Evolutionary conservation across 1,140 invertebrate species (phyloP).

Genomic region (Bombyx mandarina): DNA sequence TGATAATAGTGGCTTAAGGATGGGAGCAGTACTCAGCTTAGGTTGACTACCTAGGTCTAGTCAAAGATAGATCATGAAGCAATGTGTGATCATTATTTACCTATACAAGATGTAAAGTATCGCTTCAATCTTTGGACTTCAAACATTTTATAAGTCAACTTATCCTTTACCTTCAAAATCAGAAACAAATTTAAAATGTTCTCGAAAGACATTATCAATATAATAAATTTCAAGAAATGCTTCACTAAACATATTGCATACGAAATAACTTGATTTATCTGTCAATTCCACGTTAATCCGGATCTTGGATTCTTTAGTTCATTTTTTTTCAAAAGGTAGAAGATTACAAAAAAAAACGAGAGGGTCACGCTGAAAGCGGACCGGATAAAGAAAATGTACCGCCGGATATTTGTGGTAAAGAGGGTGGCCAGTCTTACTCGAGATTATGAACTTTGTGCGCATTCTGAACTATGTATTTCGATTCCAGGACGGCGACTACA

Average conservation of each 20-base stretch:
- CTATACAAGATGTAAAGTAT: too few relatives aligned
- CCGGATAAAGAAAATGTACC: conserved; percentile 32
- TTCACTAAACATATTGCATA: neutral
- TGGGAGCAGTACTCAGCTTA: too few relatives aligned
- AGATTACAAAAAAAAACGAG: conserved; percentile 34
- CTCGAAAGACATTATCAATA: neutral
- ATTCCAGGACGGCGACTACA: too few relatives aligned
- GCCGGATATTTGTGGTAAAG: conserved; percentile 25
- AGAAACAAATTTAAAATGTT: too few relatives aligned
- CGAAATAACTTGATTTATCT: conserved; percentile 1
- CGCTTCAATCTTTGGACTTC: too few relatives aligned
- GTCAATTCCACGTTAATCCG: conserved; percentile 33
- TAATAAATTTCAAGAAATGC: neutral
- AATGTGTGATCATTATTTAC: too few relatives aligned
- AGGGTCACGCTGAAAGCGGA: conserved; percentile 38
- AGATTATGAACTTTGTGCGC: neutral
- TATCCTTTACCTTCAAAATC: too few relatives aligned
- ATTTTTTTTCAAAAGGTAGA: conserved; percentile 42
- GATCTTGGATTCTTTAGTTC: conserved; percentile 34
- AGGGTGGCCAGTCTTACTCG: conserved; percentile 18
- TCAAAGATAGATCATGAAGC: too few relatives aligned
- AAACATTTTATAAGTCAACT: too few relatives aligned
- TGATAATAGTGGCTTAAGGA: too few relatives aligned
- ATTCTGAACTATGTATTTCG: too few relatives aligned
- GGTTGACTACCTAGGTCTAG: too few relatives aligned